These are phyloP conservation scores for Drosophila austrosaltans DNA, from an alignment of 2,888 invertebrate genomes.

Conservation along the genomic window DNA sequence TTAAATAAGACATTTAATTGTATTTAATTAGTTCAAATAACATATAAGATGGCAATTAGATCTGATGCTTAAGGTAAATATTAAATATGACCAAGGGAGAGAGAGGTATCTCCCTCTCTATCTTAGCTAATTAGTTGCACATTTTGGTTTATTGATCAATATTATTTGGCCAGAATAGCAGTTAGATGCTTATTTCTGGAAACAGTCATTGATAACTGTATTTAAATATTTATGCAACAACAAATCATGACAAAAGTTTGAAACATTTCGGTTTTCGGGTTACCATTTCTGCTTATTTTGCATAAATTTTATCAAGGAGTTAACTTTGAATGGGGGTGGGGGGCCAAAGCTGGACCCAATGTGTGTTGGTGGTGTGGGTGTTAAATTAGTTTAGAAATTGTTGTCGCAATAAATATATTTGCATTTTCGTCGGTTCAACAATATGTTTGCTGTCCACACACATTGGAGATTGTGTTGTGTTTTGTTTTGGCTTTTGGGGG, in stretches of 20 bases:
- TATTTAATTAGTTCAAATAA: neutral
- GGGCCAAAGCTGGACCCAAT: neutral
- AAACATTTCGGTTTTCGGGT: constrained; percentile 33
- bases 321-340: constrained; percentile 2
- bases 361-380: constrained; percentile 26
- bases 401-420: constrained; percentile 71
- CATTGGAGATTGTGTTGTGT: constrained; percentile 6
- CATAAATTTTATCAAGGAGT: constrained; percentile 8
- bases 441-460: constrained; percentile 50
- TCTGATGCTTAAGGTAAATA: neutral
- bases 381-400: constrained; percentile 74
- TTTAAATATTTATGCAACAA: constrained; percentile 64
- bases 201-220: constrained; percentile 15
- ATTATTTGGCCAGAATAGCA: neutral
- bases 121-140: constrained; percentile 2
- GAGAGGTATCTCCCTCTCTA: neutral
- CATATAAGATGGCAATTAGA: neutral
- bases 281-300: constrained; percentile 45
- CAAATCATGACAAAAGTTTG: constrained; percentile 66
- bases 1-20: neutral
- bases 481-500: constrained; percentile 9
- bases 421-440: constrained; percentile 45
- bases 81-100: neutral
- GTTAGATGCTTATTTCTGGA: neutral
- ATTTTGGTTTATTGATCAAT: constrained; percentile 8